phyloP scores from a whole-genome alignment of 2,888 invertebrate genomes.

The Drosophila crucigera region DNA sequence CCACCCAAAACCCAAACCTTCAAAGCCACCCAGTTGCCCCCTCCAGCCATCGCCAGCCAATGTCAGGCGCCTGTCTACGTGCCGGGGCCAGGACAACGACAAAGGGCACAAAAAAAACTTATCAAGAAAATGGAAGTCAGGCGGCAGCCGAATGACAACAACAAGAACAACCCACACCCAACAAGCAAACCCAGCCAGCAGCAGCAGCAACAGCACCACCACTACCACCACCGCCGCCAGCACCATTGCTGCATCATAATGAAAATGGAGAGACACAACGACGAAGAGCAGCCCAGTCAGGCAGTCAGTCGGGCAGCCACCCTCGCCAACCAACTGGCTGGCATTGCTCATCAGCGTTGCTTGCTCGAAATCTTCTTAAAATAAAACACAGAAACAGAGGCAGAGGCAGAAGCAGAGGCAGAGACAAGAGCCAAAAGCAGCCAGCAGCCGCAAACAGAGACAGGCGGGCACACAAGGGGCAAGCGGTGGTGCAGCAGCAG shows the following conservation, averaged over 20 bases:
- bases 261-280: conserved; percentile 39
- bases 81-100: conserved; percentile 59
- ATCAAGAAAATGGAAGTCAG: conserved; percentile 78
- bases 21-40: neutral
- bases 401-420: conserved; percentile 26
- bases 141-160: conserved; percentile 47
- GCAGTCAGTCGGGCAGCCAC: conserved; percentile 40
- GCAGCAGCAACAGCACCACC: conserved; percentile 22
- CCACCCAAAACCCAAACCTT: conserved; percentile 31
- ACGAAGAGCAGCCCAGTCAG: conserved; percentile 26
- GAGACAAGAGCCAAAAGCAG: conserved; percentile 26
- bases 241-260: conserved; percentile 38
- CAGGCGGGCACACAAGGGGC: conserved; percentile 19
- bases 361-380: conserved; percentile 74
- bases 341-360: conserved; percentile 71
- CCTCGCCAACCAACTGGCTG: conserved; percentile 45
- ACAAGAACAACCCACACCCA: conserved; percentile 28
- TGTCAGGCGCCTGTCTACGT: conserved; percentile 66
- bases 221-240: conserved; percentile 19
- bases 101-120: conserved; percentile 70
- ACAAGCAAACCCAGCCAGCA: conserved; percentile 11
- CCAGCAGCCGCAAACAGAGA: conserved; percentile 21
- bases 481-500: conserved; percentile 8
- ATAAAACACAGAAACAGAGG: conserved; percentile 61
- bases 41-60: conserved; percentile 32